phyloP scores from a whole-genome alignment of 2,888 invertebrate species.

The Plusia festucae region DNA sequence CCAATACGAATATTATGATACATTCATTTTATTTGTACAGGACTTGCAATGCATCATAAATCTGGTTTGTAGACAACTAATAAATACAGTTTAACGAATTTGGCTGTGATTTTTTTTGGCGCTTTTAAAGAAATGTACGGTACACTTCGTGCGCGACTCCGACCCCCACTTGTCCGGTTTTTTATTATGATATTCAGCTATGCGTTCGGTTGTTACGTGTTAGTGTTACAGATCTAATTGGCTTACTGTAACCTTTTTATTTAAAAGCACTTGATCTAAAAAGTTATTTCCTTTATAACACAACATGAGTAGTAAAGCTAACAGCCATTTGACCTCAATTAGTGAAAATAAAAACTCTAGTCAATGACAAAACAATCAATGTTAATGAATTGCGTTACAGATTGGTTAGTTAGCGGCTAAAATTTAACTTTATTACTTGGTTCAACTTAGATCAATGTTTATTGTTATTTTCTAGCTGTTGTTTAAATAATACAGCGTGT shows the following conservation, averaged over 20 bases:
- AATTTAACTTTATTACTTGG: slow-evolving; percentile 40
- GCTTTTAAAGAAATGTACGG: no score
- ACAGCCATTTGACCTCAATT: slow-evolving; percentile 82
- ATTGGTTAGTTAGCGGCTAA: slow-evolving; percentile 61
- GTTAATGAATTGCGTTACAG: slow-evolving; percentile 75
- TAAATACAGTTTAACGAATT: no score
- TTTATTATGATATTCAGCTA: no score
- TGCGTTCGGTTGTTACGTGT: no score
- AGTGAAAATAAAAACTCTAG: slow-evolving; percentile 78
- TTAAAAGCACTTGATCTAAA: slow-evolving; percentile 64
- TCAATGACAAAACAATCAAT: slow-evolving; percentile 85
- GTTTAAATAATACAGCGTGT: slow-evolving; percentile 33
- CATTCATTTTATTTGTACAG: neutral
- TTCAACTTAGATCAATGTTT: slow-evolving; percentile 25
- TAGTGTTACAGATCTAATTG: slow-evolving; percentile 10
- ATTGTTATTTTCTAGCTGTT: slow-evolving; percentile 28
- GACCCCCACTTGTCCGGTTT: no score
- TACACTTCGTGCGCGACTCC: no score
- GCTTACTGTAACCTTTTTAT: slow-evolving; percentile 50
- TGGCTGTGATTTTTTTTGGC: no score
- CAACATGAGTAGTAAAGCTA: slow-evolving; percentile 73
- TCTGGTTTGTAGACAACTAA: neutral
- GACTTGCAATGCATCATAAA: neutral
- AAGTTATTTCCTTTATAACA: slow-evolving; percentile 70
- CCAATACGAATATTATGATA: slow-evolving; percentile 3